phyloP scores from a whole-genome alignment of 2,888 invertebrate genomes.

The Smittia aterrima region DNA sequence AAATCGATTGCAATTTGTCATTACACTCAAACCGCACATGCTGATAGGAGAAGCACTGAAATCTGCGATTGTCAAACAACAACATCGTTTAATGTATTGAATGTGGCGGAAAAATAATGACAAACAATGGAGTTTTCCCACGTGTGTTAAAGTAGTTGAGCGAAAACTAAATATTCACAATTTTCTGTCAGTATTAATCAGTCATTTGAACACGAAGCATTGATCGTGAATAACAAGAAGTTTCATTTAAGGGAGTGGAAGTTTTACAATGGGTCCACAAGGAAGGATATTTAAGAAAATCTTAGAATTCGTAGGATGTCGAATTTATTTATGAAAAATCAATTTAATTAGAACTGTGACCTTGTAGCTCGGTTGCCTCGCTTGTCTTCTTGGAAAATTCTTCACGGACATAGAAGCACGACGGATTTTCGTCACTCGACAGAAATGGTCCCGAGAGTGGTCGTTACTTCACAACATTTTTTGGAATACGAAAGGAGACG shows the following conservation, averaged over 20 bases:
- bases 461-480: constrained; percentile 17
- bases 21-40: neutral
- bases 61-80: neutral
- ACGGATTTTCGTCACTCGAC: constrained; percentile 44
- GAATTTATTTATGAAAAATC: neutral
- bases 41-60: neutral
- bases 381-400: constrained; percentile 44
- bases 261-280: constrained; percentile 1
- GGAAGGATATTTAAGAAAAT: constrained; percentile 28
- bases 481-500: constrained; percentile 43
- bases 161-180: constrained; percentile 16
- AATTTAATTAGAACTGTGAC: neutral
- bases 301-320: constrained; percentile 29
- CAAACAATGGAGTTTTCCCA: constrained; percentile 35
- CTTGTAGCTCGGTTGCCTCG: constrained; percentile 45
- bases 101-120: neutral
- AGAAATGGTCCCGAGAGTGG: constrained; percentile 43
- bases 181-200: constrained; percentile 28
- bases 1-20: too few relatives aligned
- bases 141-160: constrained; percentile 23
- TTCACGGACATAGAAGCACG: constrained; percentile 45
- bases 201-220: constrained; percentile 21
- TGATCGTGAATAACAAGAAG: too few relatives aligned
- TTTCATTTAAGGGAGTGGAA: neutral
- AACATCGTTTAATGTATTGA: neutral